Percentiles rank a stretch among this genome's conserved stretches.
phyloP scores from a whole-genome alignment of 92 coral and sea anemone species.

The Bergia puertoricense region DNA sequence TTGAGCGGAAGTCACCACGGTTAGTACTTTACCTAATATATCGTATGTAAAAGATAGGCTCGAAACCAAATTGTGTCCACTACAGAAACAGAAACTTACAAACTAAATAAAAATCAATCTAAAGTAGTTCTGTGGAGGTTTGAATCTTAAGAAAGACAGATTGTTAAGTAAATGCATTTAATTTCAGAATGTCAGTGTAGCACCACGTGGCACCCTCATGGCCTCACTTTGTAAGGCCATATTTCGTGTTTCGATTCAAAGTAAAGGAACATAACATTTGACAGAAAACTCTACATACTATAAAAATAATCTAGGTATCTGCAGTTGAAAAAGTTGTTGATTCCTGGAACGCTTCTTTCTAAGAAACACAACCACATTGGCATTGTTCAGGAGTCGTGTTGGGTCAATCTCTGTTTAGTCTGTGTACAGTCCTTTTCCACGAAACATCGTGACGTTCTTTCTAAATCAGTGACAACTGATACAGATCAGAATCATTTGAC shows the following conservation, averaged over 20 bases:
- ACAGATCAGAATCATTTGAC: background rate
- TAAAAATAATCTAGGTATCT: background rate
- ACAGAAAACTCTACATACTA: background rate
- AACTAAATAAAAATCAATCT: background rate
- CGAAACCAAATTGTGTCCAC: background rate
- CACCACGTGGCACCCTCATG: too few relatives aligned
- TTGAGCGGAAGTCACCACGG: constrained; percentile 49
- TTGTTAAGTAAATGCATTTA: too few relatives aligned
- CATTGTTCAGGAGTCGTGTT: background rate
- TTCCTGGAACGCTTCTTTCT: background rate
- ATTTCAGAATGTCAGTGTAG: too few relatives aligned
- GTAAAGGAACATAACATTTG: background rate
- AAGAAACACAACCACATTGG: background rate
- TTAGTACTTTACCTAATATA: constrained; percentile 25
- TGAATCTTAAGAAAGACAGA: background rate
- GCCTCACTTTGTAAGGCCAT: too few relatives aligned
- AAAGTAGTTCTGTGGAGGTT: background rate
- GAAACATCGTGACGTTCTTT: background rate
- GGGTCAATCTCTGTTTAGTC: background rate
- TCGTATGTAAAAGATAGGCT: background rate
- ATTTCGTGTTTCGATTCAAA: background rate
- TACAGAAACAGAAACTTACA: background rate
- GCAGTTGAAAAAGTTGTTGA: background rate
- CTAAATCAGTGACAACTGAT: background rate
- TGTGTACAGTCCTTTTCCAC: background rate